Evolutionary conservation across 1,140 invertebrate genomes (phyloP).

Genomic region (Dendrolimus kikuchii): DNA sequence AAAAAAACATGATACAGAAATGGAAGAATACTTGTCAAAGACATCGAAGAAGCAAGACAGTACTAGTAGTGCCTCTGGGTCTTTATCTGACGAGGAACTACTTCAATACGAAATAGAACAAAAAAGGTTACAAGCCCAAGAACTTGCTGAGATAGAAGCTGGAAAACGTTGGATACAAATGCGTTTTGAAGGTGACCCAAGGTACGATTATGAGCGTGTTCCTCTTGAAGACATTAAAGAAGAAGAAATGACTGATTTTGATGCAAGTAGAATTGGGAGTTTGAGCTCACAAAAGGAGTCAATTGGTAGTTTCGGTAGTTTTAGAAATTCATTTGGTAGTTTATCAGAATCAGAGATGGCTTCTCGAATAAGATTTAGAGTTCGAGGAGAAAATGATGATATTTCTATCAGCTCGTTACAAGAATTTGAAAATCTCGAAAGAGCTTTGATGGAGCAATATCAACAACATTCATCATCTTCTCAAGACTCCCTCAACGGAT

Average conservation of each 20-base stretch:
- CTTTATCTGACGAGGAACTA: constrained; percentile 75
- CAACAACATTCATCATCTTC: constrained; percentile 76
- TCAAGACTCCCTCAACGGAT: constrained; percentile 85
- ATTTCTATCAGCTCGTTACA: constrained; percentile 92
- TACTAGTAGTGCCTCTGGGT: constrained; percentile 73
- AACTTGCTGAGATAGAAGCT: constrained; percentile 77
- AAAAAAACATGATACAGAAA: constrained; percentile 79
- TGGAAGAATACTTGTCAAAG: constrained; percentile 80
- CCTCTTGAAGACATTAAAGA: constrained; percentile 94
- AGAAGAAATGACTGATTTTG: constrained; percentile 88
- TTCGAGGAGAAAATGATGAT: constrained; percentile 89
- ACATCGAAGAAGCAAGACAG: constrained; percentile 69
- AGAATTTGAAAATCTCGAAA: constrained; percentile 94
- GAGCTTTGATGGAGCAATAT: constrained; percentile 77
- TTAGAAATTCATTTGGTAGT: constrained; percentile 82
- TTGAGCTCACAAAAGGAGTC: constrained; percentile 87
- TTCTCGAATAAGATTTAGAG: constrained; percentile 84
- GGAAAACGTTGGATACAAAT: constrained; percentile 92
- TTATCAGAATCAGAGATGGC: constrained; percentile 90
- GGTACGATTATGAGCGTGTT: constrained; percentile 82
- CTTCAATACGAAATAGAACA: constrained; percentile 84
- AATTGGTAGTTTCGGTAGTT: constrained; percentile 82
- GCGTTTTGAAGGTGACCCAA: constrained; percentile 81
- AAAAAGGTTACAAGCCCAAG: constrained; percentile 73
- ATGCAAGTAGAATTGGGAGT: constrained; percentile 86